Evolutionary conservation across 2,113 vertebrate species (phyloP), one percentile per base, ranked within the genome.

Genomic region (Mungos mungo): DNA sequence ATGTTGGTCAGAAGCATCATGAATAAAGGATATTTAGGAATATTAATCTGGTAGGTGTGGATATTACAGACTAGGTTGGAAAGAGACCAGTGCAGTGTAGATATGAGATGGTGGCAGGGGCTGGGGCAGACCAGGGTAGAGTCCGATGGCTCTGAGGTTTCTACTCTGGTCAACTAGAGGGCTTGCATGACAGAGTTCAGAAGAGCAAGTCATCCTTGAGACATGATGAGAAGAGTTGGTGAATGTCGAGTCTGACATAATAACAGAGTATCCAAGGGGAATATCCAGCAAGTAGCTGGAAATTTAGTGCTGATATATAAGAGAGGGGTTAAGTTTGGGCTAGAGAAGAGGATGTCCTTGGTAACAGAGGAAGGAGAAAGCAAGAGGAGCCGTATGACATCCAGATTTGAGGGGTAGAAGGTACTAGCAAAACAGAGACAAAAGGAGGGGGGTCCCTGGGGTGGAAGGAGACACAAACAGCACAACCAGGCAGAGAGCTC

Each of bases 61-160:
- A 4, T 65, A 93, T 83, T 66, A 74, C 27, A 33, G 50, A 54
- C 74, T 52, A 27, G n/a, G 82, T 72, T 81, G 50, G 54, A 87
- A 74, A 72, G 74, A 83, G n/a, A 69, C 60, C 50, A 71, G 54
- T 45, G 25, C 9, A 76, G 47, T 77, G 27, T 57, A 72, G 54
- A 90, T 10, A 57, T 47, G 29, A 89, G 35, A 27, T 83, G 23
- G 54, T 68, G 57, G 50, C 25, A 66, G 8, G 10, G 47, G 74
- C 0, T 18, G 33, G 23, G 52, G 63, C 80, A 13, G 65, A 35
- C 19, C 25, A 16, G 65, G 38, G 19, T 25, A 57, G 88, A 85
- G 29, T 90, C 50, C 60, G 66, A 82, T 68, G 35, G 31, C 77
- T 88, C 50, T 88, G 85, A 95, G 25, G 74, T 29, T 95, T 98